Evolutionary conservation across 2,888 invertebrate species (phyloP).

Genomic region (Matsumyia berberina): DNA sequence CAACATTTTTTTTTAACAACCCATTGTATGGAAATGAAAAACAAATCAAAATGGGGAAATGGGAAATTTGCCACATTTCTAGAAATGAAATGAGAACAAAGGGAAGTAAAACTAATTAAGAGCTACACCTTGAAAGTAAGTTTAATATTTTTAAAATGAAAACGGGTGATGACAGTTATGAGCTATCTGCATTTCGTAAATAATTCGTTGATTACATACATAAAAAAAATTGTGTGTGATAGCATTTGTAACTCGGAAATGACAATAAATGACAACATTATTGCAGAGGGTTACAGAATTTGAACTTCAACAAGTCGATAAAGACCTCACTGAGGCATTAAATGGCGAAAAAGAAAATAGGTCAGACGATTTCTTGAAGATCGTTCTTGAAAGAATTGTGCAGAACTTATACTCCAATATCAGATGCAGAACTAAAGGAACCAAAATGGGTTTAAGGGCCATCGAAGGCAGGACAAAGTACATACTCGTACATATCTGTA

Average conservation of each 20-base stretch:
- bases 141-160: conserved; percentile 7
- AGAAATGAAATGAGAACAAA: conserved; percentile 14
- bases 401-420: too few species aligned
- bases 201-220: not conserved
- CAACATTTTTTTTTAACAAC: conserved; percentile 15
- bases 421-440: too few species aligned
- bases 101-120: conserved; percentile 21
- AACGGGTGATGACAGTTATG: conserved; percentile 2
- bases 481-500: too few species aligned
- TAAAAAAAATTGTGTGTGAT: not conserved
- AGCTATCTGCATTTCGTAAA: conserved; percentile 11
- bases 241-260: not conserved
- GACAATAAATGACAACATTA: too few species aligned
- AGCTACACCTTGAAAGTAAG: conserved; percentile 22
- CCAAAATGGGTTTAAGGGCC: too few species aligned
- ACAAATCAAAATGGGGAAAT: not conserved
- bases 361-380: too few species aligned
- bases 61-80: conserved; percentile 1
- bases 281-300: too few species aligned
- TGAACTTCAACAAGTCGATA: too few species aligned
- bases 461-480: too few species aligned
- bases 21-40: conserved; percentile 25
- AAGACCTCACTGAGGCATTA: too few species aligned
- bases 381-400: too few species aligned
- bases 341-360: too few species aligned